A percentile compares a stretch with the other conserved stretches of the same genome.
Conservation (phyloP, 2,888 invertebrate genomes). For the Graphium colonna region DNA sequence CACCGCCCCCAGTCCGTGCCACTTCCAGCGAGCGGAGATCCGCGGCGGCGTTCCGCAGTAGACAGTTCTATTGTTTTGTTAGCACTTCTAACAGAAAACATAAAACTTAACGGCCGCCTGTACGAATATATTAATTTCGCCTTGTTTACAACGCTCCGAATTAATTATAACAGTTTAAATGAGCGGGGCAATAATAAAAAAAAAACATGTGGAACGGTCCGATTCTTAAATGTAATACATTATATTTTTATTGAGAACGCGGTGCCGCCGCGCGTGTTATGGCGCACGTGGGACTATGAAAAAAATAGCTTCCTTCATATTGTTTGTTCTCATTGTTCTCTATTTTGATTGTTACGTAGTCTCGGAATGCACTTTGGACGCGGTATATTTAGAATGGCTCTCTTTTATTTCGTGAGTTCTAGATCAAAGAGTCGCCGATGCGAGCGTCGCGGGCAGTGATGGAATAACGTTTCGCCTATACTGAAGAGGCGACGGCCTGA, state of each 20-base stretch:
- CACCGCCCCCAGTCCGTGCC: too few species aligned
- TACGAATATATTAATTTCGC: constrained; percentile 58
- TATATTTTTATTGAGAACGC: constrained; percentile 30
- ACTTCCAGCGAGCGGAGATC: constrained; percentile 30
- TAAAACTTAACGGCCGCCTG: constrained; percentile 48
- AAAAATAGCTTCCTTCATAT: constrained; percentile 21
- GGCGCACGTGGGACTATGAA: constrained; percentile 23
- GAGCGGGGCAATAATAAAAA: constrained; percentile 59
- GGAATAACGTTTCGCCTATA: not conserved
- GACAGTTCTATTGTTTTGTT: constrained; percentile 42
- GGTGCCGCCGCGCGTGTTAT: constrained; percentile 13
- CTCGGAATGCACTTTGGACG: constrained; percentile 24
- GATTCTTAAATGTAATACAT: constrained; percentile 42
- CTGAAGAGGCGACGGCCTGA: not conserved
- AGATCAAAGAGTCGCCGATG: constrained; percentile 20
- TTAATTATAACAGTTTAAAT: constrained; percentile 71
- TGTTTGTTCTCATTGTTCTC: constrained; percentile 23
- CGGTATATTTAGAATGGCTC: constrained; percentile 17
- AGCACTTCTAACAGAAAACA: constrained; percentile 43
- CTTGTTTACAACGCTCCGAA: constrained; percentile 61
- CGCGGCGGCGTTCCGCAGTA: constrained; percentile 28
- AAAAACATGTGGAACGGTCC: constrained; percentile 54
- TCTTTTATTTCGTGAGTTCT: constrained; percentile 7
- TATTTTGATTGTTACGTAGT: constrained; percentile 25
- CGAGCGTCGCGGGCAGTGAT: not conserved